phyloP scores from a whole-genome alignment of 2,797 vertebrate genomes.

The Peromyscus attwateri region DNA sequence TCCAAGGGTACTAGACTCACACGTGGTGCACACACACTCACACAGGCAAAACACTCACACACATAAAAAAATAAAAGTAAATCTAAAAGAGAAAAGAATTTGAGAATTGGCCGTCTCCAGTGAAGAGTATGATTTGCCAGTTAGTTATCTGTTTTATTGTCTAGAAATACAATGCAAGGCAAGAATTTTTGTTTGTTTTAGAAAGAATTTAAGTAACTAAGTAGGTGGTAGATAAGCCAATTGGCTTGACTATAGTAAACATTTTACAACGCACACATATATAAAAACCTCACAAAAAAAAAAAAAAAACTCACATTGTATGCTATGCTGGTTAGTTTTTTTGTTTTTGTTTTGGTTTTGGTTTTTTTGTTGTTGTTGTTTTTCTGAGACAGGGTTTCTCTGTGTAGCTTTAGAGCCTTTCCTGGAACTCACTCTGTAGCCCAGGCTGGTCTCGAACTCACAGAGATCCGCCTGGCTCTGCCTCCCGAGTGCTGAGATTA shows the following conservation, averaged over 20 bases:
- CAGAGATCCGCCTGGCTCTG: no score
- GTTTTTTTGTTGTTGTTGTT: no score
- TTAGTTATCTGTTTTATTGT: slow-evolving; percentile 10
- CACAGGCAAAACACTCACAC: not conserved
- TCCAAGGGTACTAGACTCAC: not conserved
- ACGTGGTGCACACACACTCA: not conserved
- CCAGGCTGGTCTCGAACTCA: no score
- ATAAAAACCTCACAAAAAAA: not conserved
- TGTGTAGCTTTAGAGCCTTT: no score
- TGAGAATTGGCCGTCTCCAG: not conserved
- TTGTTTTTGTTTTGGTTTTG: not conserved
- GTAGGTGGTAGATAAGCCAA: not conserved
- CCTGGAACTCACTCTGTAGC: no score
- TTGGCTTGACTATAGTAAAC: not conserved
- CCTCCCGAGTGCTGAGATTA: no score
- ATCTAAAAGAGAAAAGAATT: not conserved
- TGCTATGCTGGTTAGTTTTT: not conserved
- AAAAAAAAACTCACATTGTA: not conserved
- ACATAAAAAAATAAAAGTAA: not conserved
- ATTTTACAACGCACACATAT: not conserved
- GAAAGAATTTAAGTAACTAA: not conserved
- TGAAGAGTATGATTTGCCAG: not conserved
- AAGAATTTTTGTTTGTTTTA: slow-evolving; percentile 22
- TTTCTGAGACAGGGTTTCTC: no score
- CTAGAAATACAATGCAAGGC: not conserved